Evolutionary conservation across 2,113 vertebrate species (phyloP).

Genomic region (Stigmatopora nigra): DNA sequence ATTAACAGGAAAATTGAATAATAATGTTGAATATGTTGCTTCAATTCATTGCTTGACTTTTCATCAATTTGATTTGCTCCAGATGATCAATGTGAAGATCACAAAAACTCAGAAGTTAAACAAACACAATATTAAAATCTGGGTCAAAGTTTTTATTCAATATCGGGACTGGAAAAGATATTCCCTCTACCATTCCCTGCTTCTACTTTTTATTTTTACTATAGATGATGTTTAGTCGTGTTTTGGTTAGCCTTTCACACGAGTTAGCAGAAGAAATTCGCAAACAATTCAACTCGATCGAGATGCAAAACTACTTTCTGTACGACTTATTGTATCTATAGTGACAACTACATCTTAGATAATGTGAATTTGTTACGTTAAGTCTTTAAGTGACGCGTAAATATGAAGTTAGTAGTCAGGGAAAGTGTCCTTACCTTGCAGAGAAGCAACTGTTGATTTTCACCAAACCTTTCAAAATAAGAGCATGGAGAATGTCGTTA

Average conservation of each 20-base stretch:
- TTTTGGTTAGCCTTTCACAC: background rate
- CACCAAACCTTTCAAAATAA: conserved; percentile 33
- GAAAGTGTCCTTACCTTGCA: conserved; percentile 5
- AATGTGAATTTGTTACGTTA: background rate
- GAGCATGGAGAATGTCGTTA: too few relatives aligned
- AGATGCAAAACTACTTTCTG: background rate
- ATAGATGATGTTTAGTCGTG: background rate
- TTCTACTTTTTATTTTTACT: background rate
- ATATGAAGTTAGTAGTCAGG: background rate
- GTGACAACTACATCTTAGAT: background rate
- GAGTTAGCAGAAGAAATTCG: background rate
- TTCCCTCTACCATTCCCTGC: background rate
- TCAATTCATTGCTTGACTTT: background rate
- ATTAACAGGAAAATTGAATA: too few relatives aligned
- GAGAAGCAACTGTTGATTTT: conserved; percentile 4
- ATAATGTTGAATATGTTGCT: too few relatives aligned
- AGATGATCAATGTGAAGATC: background rate
- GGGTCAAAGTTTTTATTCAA: conserved; percentile 29
- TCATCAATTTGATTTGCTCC: background rate
- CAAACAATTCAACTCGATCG: background rate
- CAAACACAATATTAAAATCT: background rate
- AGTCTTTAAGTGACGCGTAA: background rate
- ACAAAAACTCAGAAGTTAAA: background rate
- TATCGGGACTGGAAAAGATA: background rate
- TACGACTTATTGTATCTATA: background rate